phyloP scores from a whole-genome alignment of 2,113 vertebrate species.

The Zapus hudsonius region DNA sequence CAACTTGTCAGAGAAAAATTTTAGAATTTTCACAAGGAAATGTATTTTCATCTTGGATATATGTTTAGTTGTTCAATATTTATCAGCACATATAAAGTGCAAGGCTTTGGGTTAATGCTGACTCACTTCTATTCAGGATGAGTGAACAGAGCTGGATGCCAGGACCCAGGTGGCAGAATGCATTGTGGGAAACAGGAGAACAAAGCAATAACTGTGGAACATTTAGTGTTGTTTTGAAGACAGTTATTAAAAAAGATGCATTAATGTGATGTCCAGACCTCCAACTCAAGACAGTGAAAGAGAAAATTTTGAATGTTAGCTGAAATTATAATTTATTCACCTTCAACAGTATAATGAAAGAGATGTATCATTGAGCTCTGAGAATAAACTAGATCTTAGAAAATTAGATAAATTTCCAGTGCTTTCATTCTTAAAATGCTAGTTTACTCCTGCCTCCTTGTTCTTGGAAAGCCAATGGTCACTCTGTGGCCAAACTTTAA shows the following conservation, averaged over 20 bases:
- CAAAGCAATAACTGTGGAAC: neutral
- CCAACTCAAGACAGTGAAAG: neutral
- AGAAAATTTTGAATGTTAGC: neutral
- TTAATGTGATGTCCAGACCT: neutral
- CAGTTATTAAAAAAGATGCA: neutral
- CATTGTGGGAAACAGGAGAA: neutral
- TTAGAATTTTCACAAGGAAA: conserved; percentile 6
- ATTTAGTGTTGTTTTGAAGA: neutral
- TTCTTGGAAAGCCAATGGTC: conserved; percentile 70
- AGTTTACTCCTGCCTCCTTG: neutral
- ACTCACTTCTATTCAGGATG: fast-evolving
- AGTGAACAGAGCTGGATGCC: neutral
- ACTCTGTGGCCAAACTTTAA: conserved; percentile 48
- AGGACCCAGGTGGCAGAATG: neutral
- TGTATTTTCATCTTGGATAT: neutral
- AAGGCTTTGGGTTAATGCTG: fast-evolving
- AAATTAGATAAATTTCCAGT: conserved; percentile 59
- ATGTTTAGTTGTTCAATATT: neutral
- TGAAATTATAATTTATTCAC: neutral
- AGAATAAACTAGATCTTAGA: conserved; percentile 42
- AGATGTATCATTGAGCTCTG: conserved; percentile 42
- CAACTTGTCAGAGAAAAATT: conserved; percentile 58
- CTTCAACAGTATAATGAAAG: neutral
- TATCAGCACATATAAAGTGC: neutral
- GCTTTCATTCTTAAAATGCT: conserved; percentile 50